phyloP scores from a whole-genome alignment of 2,797 vertebrate genomes.

The Pangasius larnaudii region DNA sequence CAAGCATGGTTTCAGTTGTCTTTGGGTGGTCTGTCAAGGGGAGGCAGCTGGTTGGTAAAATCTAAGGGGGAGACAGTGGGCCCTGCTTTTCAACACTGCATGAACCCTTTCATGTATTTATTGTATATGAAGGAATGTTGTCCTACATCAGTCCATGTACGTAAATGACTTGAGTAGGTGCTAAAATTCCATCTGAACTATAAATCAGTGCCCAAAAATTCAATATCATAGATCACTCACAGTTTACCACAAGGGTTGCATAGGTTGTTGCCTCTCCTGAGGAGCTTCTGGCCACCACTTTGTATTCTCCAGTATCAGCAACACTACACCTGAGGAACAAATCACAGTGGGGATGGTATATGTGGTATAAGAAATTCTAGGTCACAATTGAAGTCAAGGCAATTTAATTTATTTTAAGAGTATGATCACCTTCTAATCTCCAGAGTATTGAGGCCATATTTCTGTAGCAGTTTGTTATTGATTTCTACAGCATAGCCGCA shows the following conservation, averaged over 20 bases:
- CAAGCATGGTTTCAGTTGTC: not conserved
- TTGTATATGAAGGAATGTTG: not conserved
- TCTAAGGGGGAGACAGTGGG: no score
- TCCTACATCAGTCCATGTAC: not conserved
- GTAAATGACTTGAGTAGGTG: not conserved
- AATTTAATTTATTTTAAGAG: not conserved
- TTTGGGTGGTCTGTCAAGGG: no score
- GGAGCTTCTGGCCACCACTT: constrained; percentile 80
- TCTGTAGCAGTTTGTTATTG: constrained; percentile 77
- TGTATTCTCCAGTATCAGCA: constrained; percentile 89
- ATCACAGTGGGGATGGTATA: not conserved
- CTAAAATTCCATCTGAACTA: not conserved
- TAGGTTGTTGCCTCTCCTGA: constrained; percentile 87
- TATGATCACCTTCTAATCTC: constrained; percentile 87
- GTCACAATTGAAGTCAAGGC: not conserved
- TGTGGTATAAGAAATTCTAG: not conserved
- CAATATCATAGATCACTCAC: constrained; percentile 75
- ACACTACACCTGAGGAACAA: constrained; percentile 78
- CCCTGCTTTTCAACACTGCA: not conserved
- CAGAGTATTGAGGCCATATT: constrained; percentile 82
- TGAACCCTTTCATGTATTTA: not conserved
- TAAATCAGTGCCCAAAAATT: not conserved
- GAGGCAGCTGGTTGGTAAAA: no score
- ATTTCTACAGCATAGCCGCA: not conserved
- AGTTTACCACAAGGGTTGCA: constrained; percentile 87